Base-by-base conservation (phyloP, 1,140 invertebrate species). In the Harlomillsia oculata region DNA sequence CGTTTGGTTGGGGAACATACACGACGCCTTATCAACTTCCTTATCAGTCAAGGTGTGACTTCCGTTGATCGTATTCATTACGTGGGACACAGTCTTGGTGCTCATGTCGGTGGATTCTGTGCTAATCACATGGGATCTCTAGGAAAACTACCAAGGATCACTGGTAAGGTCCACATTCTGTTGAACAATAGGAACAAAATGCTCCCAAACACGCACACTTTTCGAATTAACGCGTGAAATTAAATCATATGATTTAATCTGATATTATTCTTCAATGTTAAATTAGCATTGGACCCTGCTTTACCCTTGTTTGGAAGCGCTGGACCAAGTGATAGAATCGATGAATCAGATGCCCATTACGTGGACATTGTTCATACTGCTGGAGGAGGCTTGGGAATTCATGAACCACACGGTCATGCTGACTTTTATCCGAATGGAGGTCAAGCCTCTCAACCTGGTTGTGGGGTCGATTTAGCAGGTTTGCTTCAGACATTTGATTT, bases 341-440 rank as follows among this genome's bases (percentile, higher is more conserved):
- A 83, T 63, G 70, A 71, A 32, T 74, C 71, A 37, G 61, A 63
- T 39, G 82, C 75, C 0, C 50, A 69, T 11, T 81, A 81, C 49
- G 82, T 85, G 0, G 80, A 84, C 69, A 76, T 81, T 0, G 81
- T 87, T 49, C 84, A 87, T 60, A 84, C 84, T 0, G 78, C 82
- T 63, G 53, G 37, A 21, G 61, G 60, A 11, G 59, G 53, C 16
- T 30, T 65, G 11, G 81, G 78, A 5, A 77, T 76, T 44, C 69
- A 70, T 20, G 71, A 74, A 18, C 69, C 76, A 1, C 67, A 76
- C 0, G 82, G 80, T 2, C 75, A 83, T 65, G 74, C 75, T 2
- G 82, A 83, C 58, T 78, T 82, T 66, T 84, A 80, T 68, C 57
- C 57, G 8, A n/a, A n/a, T n/a, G n/a, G n/a, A n/a, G 13, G 11